These are phyloP conservation scores for Cataglyphis altisquamis DNA, from an alignment of 2,888 invertebrate species.

Conservation along the genomic window DNA sequence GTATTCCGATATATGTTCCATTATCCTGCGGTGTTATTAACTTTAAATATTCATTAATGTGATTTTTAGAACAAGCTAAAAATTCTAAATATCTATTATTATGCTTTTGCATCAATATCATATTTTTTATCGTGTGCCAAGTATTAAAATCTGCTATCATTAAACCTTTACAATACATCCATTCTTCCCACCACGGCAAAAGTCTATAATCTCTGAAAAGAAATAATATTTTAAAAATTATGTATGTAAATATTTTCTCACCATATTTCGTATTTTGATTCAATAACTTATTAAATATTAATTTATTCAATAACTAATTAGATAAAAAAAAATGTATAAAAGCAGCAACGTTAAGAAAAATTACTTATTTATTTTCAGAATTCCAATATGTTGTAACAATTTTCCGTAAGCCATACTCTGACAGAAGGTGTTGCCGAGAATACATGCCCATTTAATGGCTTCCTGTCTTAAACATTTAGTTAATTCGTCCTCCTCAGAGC, in stretches of 20 bases:
- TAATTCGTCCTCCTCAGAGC: background rate
- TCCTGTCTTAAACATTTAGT: constrained; percentile 7
- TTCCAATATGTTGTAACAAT: no score
- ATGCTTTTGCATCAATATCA: background rate
- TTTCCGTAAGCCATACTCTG: no score
- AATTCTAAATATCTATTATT: background rate
- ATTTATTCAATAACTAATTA: no score
- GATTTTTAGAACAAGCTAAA: background rate
- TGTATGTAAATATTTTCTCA: no score
- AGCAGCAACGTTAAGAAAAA: no score
- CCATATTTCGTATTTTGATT: no score
- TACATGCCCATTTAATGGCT: background rate
- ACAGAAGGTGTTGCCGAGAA: background rate
- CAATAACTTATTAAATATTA: no score
- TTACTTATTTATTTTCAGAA: no score
- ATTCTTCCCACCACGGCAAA: background rate
- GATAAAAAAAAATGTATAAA: no score
- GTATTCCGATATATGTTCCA: background rate
- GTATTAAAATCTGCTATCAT: background rate
- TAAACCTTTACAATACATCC: background rate
- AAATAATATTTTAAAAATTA: background rate
- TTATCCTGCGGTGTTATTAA: background rate
- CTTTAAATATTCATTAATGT: background rate
- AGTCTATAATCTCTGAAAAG: background rate
- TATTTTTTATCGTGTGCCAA: background rate